These are phyloP conservation scores for Magallana ariakensis DNA, from an alignment of 1,140 invertebrate species.

Conservation along the genomic window DNA sequence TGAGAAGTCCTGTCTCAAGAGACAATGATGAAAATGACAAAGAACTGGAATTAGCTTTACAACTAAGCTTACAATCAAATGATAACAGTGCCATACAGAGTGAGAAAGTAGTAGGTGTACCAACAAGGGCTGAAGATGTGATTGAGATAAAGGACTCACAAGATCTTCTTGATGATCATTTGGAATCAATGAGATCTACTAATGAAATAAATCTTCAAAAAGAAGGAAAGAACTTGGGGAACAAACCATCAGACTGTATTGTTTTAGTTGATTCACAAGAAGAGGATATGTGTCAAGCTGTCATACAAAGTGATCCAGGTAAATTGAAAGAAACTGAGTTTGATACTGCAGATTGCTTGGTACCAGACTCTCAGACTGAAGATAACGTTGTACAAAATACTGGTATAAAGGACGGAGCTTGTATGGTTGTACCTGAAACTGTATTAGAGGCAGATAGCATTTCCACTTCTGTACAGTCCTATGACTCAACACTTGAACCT, in stretches of 20 bases:
- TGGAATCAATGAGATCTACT: neutral
- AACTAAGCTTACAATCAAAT: neutral
- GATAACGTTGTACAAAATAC: neutral
- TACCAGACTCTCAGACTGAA: neutral
- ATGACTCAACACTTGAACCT: neutral
- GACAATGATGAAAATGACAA: neutral
- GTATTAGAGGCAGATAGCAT: neutral
- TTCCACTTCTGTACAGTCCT: neutral
- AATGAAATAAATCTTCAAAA: neutral
- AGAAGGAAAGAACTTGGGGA: neutral
- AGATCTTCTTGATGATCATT: neutral
- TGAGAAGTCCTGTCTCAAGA: neutral
- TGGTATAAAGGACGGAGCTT: neutral
- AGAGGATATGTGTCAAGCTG: neutral
- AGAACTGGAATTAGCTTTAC: neutral
- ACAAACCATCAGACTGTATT: neutral
- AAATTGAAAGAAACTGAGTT: neutral
- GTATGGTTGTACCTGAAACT: neutral
- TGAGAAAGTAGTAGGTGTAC: neutral
- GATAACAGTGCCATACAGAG: neutral
- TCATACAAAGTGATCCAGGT: neutral
- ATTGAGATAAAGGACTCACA: constrained; percentile 4
- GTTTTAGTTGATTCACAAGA: constrained; percentile 20
- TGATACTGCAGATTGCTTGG: neutral
- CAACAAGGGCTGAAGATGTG: neutral